Percentiles rank a stretch among this genome's conserved stretches.
Conservation (phyloP, 2,797 vertebrate genomes). For the Necrosyrtes monachus region DNA sequence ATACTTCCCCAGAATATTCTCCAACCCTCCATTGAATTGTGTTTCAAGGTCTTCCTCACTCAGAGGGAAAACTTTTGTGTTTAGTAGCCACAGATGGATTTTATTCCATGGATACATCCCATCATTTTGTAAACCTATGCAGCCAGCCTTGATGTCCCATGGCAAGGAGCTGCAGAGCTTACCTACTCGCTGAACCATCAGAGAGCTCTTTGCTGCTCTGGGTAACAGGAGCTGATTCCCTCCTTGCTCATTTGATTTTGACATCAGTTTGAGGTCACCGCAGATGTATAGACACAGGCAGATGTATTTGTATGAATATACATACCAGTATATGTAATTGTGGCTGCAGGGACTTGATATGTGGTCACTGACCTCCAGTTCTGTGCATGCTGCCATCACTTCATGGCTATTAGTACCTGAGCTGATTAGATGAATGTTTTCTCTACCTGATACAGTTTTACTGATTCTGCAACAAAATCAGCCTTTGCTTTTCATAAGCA, state of each 20-base stretch:
- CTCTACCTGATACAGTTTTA: background rate
- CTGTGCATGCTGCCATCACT: background rate
- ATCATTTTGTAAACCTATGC: background rate
- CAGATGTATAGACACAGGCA: background rate
- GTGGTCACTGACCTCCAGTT: background rate
- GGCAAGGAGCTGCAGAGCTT: background rate
- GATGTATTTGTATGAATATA: background rate
- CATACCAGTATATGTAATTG: background rate
- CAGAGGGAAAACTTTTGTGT: background rate
- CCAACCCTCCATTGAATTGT: background rate
- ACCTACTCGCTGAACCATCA: background rate
- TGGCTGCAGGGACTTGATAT: background rate
- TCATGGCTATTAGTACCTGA: background rate
- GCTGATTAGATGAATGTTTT: background rate
- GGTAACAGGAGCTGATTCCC: background rate
- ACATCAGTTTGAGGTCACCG: background rate
- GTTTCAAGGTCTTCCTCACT: background rate
- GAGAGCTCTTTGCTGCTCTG: background rate
- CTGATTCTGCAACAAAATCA: background rate
- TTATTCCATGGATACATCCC: background rate
- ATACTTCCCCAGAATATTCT: background rate
- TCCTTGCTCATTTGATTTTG: background rate
- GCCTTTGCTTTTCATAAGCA: background rate
- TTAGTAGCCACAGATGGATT: background rate
- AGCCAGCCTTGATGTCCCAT: background rate